Base-by-base conservation (phyloP, 2,113 vertebrate species). In the Lepus americanus region DNA sequence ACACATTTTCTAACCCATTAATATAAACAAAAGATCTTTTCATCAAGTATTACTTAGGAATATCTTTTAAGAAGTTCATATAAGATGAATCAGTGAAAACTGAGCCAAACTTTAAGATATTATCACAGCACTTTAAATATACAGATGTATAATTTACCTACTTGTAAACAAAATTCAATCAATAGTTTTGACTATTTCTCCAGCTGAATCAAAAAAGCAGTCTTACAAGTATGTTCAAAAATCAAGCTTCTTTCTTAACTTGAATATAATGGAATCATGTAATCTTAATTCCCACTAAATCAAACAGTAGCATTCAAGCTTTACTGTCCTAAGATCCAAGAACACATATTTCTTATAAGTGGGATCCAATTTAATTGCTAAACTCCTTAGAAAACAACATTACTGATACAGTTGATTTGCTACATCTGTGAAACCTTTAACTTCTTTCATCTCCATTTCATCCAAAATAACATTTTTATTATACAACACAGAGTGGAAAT, bases 121-220 rank as follows among this genome's bases (percentile, higher is more conserved):
- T 89, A 84, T 92, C 89, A 97, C 39, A 94, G 78, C 86, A 96
- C 51, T 96, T 95, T 78, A 95, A 94, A 91, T 95, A 95, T 77
- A 97, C 51, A 89, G 72, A 94, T 95, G 83, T 79, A 82, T 96
- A 92, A 96, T 97, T 94, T 77, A 92, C 64, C 72, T 89, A 93
- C 90, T 86, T 96, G 94, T 97, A 97, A 97, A 97, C 97, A 97
- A 96, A 92, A 87, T 69, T 91, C 22, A 51, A 63, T 93, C 33
- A 90, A 95, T 39, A 64, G 69, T 96, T 95, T 86, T 95, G 84
- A 94, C 87, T 93, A 92, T 94, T 95, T 94, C 36, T 94, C 78
- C 84, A 88, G 95, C 94, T 95, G 73, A 96, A 94, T 84, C 72
- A 96, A 96, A 93, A 92, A 64, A 92, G 94, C 96, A 97, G 93